Evolutionary conservation across 2,797 vertebrate species (phyloP).

Genomic region (Centroberyx gerrardi): DNA sequence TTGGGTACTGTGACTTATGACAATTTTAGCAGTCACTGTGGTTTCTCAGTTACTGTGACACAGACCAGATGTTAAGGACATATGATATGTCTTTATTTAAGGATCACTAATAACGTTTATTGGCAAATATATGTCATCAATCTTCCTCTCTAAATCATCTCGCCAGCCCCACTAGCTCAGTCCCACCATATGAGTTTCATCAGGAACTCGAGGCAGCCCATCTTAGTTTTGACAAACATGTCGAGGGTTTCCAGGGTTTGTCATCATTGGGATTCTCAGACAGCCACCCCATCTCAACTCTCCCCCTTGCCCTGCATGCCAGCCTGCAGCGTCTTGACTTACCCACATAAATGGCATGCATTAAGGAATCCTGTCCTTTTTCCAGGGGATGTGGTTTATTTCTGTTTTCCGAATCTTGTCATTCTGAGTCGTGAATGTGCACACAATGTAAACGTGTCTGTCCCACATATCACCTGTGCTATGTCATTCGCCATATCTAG

Average conservation of each 20-base stretch:
- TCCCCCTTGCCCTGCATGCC: conserved; percentile 70
- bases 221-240: conserved; percentile 4
- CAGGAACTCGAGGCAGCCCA: conserved; percentile 4
- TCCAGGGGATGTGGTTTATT: conserved; percentile 10
- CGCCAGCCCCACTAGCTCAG: neutral
- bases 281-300: neutral
- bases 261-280: conserved; percentile 7
- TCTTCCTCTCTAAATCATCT: too few relatives aligned
- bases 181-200: neutral
- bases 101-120: neutral
- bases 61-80: neutral
- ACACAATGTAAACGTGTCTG: conserved; percentile 27
- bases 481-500: neutral
- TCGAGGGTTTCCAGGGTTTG: neutral
- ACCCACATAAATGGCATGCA: conserved; percentile 51
- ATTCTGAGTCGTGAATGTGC: conserved; percentile 1
- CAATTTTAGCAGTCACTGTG: too few relatives aligned
- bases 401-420: neutral
- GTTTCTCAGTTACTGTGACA: neutral
- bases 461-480: conserved; percentile 2
- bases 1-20: neutral
- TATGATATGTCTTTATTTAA: neutral
- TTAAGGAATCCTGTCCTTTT: conserved; percentile 15
- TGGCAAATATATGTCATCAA: too few relatives aligned
- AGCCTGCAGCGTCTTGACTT: conserved; percentile 47